A percentile compares a stretch with the other conserved stretches of the same genome.
phyloP scores from a whole-genome alignment of 1,140 invertebrate genomes.

The Dryas iulia region DNA sequence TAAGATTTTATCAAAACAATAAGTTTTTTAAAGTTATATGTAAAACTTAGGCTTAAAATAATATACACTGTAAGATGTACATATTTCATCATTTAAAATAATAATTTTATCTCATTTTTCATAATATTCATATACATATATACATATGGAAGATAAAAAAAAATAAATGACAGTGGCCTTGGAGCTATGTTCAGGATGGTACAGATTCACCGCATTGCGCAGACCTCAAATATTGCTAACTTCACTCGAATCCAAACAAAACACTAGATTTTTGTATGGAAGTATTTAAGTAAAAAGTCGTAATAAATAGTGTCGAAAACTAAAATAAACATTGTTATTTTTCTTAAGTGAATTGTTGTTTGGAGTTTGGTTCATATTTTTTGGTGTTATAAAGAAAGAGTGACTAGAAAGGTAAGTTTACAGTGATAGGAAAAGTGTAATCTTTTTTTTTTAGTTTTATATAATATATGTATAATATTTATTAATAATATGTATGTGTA shows the following conservation, averaged over 20 bases:
- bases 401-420: neutral
- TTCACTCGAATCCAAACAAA: slow-evolving; percentile 49
- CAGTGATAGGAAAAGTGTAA: neutral
- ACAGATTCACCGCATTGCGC: slow-evolving; percentile 58
- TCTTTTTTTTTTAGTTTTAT: neutral
- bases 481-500: too few relatives aligned
- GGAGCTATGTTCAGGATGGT: slow-evolving; percentile 30
- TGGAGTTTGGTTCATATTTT: neutral
- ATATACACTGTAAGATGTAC: neutral
- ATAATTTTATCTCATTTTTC: neutral
- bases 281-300: neutral
- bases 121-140: neutral
- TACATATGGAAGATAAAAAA: neutral
- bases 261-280: slow-evolving; percentile 23
- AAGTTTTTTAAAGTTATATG: neutral
- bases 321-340: neutral
- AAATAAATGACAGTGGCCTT: slow-evolving; percentile 8
- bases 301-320: neutral
- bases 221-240: slow-evolving; percentile 37
- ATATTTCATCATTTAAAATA: too few relatives aligned
- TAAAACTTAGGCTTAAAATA: neutral
- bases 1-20: neutral
- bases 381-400: neutral
- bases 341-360: neutral
- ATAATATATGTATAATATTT: neutral